Evolutionary conservation across 2,888 invertebrate species (phyloP), one percentile per base, ranked within the genome.

Genomic region (Lagria hirta): DNA sequence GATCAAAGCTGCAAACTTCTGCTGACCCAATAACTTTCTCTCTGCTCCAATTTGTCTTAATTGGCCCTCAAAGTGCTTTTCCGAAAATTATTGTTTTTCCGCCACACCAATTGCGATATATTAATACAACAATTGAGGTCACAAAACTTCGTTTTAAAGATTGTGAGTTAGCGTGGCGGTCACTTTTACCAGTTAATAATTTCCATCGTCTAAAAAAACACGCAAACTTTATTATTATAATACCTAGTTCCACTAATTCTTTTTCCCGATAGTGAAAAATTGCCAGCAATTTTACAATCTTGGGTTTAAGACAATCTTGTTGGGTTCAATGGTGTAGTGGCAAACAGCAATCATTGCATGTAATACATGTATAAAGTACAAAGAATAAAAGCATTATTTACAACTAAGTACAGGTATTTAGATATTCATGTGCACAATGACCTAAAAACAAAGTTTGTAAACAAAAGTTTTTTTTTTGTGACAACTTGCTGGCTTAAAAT

Each of bases 111-210:
- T 30, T 30, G 6, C 23, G 24, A 21, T 38, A 17, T 33, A 33
- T 27, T 32, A 33, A 35, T 29, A 14, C 10, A 20, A 17, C 37
- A 43, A 48, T 35, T 43, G 29, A 43, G 48, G 48, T 48, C 48
- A 43, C 14, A 28, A 27, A 48, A 37, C 30, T 32, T 42, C 15
- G 47, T 37, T 43, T 38, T 4, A 11, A 41, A 29, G 38, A 43
- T 48, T 29, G 23, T 23, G 32, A 34, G 37, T 43, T 48, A 17
- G 48, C 48, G 48, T 48, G 48, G 48, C 24, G 29, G 43, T 15
- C 33, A 37, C 23, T 23, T 46, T 36, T 41, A 22, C 36, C 21
- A 40, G 22, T 33, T 43, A 33, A 43, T 43, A 48, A 48, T 48
- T 48, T 48, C 27, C 48, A 48, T 48, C 48, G 34, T 36, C 14